Conservation (phyloP, 2,113 vertebrate species). For the Panurus biarmicus region DNA sequence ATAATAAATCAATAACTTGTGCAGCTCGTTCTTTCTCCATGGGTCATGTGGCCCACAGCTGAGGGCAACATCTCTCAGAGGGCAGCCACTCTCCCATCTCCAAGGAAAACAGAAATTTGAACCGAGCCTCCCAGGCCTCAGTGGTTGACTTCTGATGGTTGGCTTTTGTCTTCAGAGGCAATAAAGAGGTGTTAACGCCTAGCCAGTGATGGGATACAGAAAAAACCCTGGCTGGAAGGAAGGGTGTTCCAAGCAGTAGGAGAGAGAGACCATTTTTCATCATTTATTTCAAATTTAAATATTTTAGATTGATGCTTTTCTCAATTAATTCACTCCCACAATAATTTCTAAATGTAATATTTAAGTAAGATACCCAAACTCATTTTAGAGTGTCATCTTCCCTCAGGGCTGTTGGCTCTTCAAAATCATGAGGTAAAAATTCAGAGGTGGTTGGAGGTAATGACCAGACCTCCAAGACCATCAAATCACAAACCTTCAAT, state of each 20-base stretch:
- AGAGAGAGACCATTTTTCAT: neutral
- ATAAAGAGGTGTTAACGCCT: fast-evolving
- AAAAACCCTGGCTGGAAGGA: neutral
- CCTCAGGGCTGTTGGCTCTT: neutral
- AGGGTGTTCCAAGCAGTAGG: neutral
- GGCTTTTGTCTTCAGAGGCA: neutral
- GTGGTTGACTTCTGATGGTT: neutral
- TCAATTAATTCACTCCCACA: neutral
- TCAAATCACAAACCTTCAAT: neutral
- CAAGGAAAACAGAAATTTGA: neutral
- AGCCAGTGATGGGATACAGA: neutral
- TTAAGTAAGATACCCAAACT: neutral
- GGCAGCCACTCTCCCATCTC: neutral
- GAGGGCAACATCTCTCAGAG: neutral
- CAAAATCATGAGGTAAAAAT: neutral
- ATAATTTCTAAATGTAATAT: neutral
- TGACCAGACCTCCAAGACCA: neutral
- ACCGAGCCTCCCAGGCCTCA: neutral
- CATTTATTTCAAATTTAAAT: neutral
- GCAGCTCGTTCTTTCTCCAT: neutral
- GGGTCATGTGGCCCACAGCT: neutral
- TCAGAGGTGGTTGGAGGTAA: neutral
- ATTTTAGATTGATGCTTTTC: neutral
- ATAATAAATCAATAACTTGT: neutral
- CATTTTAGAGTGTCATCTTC: neutral